Evolutionary conservation across 2,888 invertebrate genomes (phyloP), one percentile per base, ranked within the genome.

Genomic region (Chromoteleia sp.): DNA sequence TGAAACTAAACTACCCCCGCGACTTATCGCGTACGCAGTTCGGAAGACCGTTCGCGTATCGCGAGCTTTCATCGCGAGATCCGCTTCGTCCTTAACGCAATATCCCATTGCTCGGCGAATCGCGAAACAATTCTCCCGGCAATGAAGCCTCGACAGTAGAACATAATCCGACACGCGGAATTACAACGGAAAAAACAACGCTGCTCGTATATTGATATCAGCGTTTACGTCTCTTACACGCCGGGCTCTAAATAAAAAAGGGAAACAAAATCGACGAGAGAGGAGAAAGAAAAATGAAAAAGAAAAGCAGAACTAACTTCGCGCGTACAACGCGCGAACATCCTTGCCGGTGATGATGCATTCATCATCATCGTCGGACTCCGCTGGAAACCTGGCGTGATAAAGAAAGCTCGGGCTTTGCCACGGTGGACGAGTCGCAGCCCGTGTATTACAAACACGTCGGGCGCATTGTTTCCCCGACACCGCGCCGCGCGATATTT

Each of bases 381-480:
- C 77, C 10, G 33, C 17, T 33, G 65, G 56, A 48, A 78, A 78
- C 74, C 59, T 75, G 56, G 68, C 74, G 75, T 63, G 81, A 75
- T 83, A 84, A 84, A 85, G 85, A 83, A 85, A 83, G 70, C 77
- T 56, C 81, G 45, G 63, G 74, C 76, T 65, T 77, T 81, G 78
- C 79, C 68, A 70, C 54, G 50, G 43, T 56, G 74, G 78, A 80
- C 77, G 82, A 74, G 36, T 59, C 52, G 73, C 29, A 65, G 70
- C 63, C 63, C 75, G 75, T 75, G 78, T 68, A 58, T 71, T 78
- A 75, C 81, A 82, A 83, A 80, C 83, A 70, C 78, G 74, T 68
- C 79, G 76, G 58, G 71, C 12, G 67, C 71, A 71, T 80, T 75
- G 74, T 74, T 71, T 43, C 12, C 36, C 7, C 29, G 17, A 41